Conservation (phyloP, 2,113 vertebrate genomes). For the Pseudorectes ferrugineus region DNA sequence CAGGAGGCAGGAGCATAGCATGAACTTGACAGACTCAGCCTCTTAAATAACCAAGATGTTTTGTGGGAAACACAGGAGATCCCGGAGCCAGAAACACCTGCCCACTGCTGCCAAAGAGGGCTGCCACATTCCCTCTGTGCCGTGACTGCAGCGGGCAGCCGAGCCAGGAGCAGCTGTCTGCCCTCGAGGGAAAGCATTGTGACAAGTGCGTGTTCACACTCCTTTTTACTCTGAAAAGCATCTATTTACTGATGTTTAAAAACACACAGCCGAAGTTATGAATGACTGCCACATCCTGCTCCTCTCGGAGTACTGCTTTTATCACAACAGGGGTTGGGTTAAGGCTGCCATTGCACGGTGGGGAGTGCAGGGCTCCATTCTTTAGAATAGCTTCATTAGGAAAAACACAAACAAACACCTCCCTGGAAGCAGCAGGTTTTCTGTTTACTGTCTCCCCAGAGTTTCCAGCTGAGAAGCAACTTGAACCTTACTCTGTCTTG, state of each 20-base stretch:
- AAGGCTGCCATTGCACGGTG: background rate
- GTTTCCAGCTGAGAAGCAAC: conserved; percentile 22
- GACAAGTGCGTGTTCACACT: background rate
- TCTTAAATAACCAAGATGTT: background rate
- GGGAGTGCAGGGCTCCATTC: background rate
- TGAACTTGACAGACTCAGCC: background rate
- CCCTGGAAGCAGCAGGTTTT: background rate
- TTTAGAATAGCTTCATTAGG: background rate
- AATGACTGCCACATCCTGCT: background rate
- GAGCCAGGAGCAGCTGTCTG: background rate
- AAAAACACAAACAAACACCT: conserved; percentile 7
- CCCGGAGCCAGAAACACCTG: background rate
- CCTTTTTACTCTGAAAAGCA: background rate
- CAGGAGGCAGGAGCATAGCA: background rate
- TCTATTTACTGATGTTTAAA: background rate
- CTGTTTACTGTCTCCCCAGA: conserved; percentile 27
- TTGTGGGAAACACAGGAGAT: background rate
- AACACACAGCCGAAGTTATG: background rate
- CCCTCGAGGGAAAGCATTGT: background rate
- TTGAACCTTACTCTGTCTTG: background rate
- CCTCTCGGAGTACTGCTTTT: background rate
- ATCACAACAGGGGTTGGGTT: background rate
- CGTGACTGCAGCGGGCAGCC: background rate
- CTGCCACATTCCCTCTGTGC: background rate
- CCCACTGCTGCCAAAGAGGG: background rate